Base-by-base conservation (phyloP, 2,113 vertebrate species). In the Vireo altiloquus region DNA sequence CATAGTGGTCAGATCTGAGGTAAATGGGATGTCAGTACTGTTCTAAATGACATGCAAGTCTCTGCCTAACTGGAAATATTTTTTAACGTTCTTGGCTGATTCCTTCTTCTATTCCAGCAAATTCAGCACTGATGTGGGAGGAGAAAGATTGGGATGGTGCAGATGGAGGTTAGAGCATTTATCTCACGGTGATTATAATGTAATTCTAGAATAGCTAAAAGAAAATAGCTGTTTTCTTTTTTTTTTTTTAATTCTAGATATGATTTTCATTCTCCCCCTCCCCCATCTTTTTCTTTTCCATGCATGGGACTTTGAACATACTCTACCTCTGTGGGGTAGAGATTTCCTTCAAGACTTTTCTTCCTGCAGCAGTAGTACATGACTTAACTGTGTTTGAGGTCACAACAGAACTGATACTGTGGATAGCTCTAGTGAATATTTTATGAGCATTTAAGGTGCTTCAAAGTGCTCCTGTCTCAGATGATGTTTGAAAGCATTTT, bases 401-500 rank as follows among this genome's bases (percentile, higher is more conserved):
- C 52, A 66, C 71, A 82, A 65, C 21, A 80, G 40, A 65, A 68
- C 63, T 25, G 66, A 39, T 85, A 22, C 14, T 74, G 25, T 86
- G 80, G 64, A 54, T 66, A 87, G 81, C 42, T 94, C 40, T 72
- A 27, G 68, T 94, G 93, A 87, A 94, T 88, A 75, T 75, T 44
- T 57, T 21, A 81, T 91, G 85, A 77, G 78, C 78, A 89, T 92
- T 74, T 82, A 83, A 84, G 90, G 87, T 94, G 47, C 68, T 72
- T 91, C 72, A 85, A 47, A 87, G 84, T 93, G 74, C 87, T 80
- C 28, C 44, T 92, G 75, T 78, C 91, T 95, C 63, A 31, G 82
- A 82, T 78, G 69, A 49, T 92, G 69, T 93, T 95, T 95, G 94
- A 96, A 92, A 93, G 88, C 78, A 82, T 96, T 95, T 91, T 97